Evolutionary conservation across 2,888 invertebrate genomes (phyloP).

Genomic region (Caenorhabditis imperialis): DNA sequence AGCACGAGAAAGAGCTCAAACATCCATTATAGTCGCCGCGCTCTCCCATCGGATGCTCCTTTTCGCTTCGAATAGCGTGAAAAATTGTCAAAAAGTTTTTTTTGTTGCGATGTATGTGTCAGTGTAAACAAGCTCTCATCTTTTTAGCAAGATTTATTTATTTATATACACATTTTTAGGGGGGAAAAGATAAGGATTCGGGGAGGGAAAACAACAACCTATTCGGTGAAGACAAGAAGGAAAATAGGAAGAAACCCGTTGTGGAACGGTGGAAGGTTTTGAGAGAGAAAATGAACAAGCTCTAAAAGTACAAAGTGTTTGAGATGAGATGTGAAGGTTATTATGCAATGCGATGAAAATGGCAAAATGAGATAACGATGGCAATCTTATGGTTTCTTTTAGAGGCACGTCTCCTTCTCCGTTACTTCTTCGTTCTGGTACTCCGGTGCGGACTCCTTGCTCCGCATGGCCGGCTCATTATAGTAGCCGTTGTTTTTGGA

Average conservation of each 20-base stretch:
- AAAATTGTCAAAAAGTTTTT: slow-evolving; percentile 17
- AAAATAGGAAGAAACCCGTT: not conserved
- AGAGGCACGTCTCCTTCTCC: slow-evolving; percentile 38
- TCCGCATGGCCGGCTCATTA: slow-evolving; percentile 24
- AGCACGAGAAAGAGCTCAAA: slow-evolving; percentile 17
- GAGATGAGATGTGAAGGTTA: slow-evolving; percentile 8
- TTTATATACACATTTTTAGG: too few relatives aligned
- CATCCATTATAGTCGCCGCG: slow-evolving; percentile 21
- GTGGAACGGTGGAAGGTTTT: not conserved
- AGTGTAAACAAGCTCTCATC: slow-evolving; percentile 7
- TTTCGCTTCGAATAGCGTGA: slow-evolving; percentile 15
- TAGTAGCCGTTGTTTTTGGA: slow-evolving; percentile 31
- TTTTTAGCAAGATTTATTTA: too few relatives aligned
- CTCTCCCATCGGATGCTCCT: slow-evolving; percentile 4
- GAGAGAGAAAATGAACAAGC: not conserved
- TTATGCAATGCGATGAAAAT: slow-evolving; percentile 9
- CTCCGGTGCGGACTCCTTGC: slow-evolving; percentile 1
- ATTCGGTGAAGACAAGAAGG: too few relatives aligned
- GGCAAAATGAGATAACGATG: not conserved
- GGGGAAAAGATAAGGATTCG: too few relatives aligned
- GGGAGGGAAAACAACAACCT: too few relatives aligned
- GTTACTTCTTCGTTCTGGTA: slow-evolving; percentile 14
- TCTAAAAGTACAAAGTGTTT: slow-evolving; percentile 6
- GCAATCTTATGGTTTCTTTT: too few relatives aligned
- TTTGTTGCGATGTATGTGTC: not conserved